Percentiles rank a stretch among this genome's conserved stretches.
phyloP scores from a whole-genome alignment of 2,888 invertebrate species.

The Aphodius granarius region DNA sequence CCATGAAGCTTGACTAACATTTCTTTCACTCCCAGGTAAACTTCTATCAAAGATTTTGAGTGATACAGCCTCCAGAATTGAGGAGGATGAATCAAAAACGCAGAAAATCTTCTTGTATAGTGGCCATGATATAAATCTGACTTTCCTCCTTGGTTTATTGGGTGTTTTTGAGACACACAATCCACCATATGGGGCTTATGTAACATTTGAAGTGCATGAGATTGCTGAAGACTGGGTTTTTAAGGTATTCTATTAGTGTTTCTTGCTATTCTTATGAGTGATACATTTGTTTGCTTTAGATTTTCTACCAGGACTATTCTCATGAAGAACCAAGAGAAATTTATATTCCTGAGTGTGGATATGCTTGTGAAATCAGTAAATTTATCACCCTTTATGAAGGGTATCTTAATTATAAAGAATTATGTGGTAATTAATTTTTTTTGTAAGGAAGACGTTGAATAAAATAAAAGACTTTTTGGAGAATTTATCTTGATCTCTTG shows the following conservation, averaged over 20 bases:
- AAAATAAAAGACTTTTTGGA: too few species aligned
- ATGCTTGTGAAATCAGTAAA: slow-evolving; percentile 31
- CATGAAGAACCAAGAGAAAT: not conserved
- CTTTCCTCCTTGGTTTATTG: slow-evolving; percentile 39
- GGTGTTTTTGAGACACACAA: slow-evolving; percentile 38
- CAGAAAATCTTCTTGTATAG: slow-evolving; percentile 46
- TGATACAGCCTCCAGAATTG: slow-evolving; percentile 39
- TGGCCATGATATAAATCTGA: slow-evolving; percentile 48
- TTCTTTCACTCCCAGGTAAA: slow-evolving; percentile 34
- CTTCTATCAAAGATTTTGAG: slow-evolving; percentile 44
- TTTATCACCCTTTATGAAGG: slow-evolving; percentile 20
- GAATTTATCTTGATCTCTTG: too few species aligned
- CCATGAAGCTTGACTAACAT: too few species aligned
- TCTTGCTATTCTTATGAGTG: not conserved
- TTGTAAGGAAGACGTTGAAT: too few species aligned
- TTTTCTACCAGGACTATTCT: not conserved
- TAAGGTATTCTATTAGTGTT: not conserved
- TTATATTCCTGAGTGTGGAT: slow-evolving; percentile 29
- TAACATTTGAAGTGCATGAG: not conserved
- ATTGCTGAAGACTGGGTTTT: not conserved
- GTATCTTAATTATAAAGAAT: not conserved
- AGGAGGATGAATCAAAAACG: slow-evolving; percentile 30
- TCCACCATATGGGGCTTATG: slow-evolving; percentile 40
- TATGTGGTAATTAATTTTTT: not conserved
- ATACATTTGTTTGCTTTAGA: not conserved